Evolutionary conservation across 2,113 vertebrate species (phyloP).

Genomic region (Zosterops borbonicus): DNA sequence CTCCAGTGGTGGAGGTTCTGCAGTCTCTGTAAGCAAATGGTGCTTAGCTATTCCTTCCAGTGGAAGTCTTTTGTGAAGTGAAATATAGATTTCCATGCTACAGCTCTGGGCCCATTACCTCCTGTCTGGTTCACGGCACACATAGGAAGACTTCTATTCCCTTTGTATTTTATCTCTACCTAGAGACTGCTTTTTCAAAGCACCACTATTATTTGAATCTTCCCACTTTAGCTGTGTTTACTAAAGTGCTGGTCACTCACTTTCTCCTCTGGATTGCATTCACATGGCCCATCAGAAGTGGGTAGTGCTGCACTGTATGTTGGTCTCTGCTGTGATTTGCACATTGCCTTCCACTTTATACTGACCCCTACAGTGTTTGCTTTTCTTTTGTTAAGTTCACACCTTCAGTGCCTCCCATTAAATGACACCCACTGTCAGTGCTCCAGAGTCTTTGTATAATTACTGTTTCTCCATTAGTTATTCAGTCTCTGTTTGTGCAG

Average conservation of each 20-base stretch:
- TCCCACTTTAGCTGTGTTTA: not conserved
- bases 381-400: not conserved
- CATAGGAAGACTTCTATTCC: not conserved
- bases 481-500: not conserved
- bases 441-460: not conserved
- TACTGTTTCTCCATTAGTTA: not conserved
- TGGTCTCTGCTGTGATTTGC: not conserved
- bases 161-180: not conserved
- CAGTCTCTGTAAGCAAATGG: not conserved
- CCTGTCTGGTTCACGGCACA: not conserved
- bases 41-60: not conserved
- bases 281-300: not conserved
- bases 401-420: not conserved
- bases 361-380: accelerated
- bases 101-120: not conserved
- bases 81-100: not conserved
- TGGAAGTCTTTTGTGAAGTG: not conserved
- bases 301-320: not conserved
- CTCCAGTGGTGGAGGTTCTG: not conserved
- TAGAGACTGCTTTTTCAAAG: not conserved
- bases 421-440: not conserved
- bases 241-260: accelerated
- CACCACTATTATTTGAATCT: not conserved
- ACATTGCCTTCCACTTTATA: not conserved
- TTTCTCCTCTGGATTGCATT: not conserved